Evolutionary conservation across 2,113 vertebrate genomes (phyloP).

Genomic region (Hippocampus barbouri): DNA sequence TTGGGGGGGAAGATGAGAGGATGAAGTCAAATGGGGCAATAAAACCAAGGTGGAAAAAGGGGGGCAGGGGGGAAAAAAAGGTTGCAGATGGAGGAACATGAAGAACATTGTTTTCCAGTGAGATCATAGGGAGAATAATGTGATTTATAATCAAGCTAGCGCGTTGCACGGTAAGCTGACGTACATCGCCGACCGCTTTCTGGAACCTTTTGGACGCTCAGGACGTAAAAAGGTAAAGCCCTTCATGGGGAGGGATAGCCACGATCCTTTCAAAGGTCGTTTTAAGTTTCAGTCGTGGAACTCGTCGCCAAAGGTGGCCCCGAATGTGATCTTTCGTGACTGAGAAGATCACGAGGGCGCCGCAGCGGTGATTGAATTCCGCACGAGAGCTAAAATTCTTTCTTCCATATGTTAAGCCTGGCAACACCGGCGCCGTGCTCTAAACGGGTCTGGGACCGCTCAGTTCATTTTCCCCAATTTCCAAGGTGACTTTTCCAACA

Average conservation of each 20-base stretch:
- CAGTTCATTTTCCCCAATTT: constrained; percentile 1
- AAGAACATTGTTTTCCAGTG: constrained; percentile 75
- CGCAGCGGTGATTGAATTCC: neutral
- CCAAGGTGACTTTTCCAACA: neutral
- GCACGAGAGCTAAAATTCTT: neutral
- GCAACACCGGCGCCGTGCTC: neutral
- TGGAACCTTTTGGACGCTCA: constrained; percentile 29
- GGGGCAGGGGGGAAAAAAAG: constrained; percentile 45
- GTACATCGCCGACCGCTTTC: constrained; percentile 50
- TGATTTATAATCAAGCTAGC: constrained; percentile 71
- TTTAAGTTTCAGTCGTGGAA: neutral
- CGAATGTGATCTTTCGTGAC: neutral
- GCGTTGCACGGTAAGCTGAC: constrained; percentile 71
- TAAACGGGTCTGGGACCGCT: neutral
- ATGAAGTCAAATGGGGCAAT: constrained; percentile 50
- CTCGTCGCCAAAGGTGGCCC: neutral
- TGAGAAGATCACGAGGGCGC: neutral
- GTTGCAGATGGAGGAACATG: constrained; percentile 76
- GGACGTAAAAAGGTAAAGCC: neutral
- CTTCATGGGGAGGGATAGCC: neutral
- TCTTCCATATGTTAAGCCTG: constrained; percentile 7
- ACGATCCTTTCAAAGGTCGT: constrained; percentile 22
- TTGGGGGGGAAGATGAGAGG: constrained; percentile 42
- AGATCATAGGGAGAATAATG: constrained; percentile 73
- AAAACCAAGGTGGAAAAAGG: constrained; percentile 53